Conservation (phyloP, 2,797 vertebrate species). For the Bradypodion pumilum region DNA sequence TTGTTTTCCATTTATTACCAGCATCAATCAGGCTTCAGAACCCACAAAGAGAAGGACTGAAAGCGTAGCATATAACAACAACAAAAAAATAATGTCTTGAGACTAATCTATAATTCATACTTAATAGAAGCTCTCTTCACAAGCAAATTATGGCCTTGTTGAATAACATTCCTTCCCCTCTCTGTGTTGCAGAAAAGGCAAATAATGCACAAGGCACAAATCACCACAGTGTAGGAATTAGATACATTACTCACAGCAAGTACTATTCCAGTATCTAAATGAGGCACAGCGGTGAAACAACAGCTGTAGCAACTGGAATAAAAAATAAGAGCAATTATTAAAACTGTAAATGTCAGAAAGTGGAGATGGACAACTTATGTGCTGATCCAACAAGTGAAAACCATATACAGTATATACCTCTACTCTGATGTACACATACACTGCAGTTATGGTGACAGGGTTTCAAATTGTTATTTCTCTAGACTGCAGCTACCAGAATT, state of each 20-base stretch:
- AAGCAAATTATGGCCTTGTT: slow-evolving; percentile 34
- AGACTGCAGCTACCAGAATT: no score
- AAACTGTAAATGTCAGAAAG: background rate
- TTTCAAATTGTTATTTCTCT: no score
- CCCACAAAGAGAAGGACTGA: slow-evolving; percentile 16
- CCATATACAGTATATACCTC: background rate
- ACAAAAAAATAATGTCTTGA: slow-evolving; percentile 30
- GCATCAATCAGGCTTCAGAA: background rate
- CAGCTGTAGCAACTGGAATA: background rate
- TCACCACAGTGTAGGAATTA: slow-evolving; percentile 11
- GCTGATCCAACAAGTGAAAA: background rate
- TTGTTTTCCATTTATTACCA: slow-evolving; percentile 25
- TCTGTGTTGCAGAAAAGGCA: slow-evolving; percentile 27
- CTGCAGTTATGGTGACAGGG: background rate
- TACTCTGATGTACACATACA: background rate
- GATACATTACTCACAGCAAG: background rate
- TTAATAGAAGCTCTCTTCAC: slow-evolving; percentile 36
- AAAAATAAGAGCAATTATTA: background rate
- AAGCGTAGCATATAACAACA: slow-evolving; percentile 16
- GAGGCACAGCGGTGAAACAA: no score
- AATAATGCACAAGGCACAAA: slow-evolving; percentile 28
- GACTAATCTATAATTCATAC: slow-evolving; percentile 50
- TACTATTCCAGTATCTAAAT: background rate
- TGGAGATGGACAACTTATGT: background rate
- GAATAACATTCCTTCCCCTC: slow-evolving; percentile 40